phyloP scores from a whole-genome alignment of 2,888 invertebrate species.

The Micropterix aruncella region DNA sequence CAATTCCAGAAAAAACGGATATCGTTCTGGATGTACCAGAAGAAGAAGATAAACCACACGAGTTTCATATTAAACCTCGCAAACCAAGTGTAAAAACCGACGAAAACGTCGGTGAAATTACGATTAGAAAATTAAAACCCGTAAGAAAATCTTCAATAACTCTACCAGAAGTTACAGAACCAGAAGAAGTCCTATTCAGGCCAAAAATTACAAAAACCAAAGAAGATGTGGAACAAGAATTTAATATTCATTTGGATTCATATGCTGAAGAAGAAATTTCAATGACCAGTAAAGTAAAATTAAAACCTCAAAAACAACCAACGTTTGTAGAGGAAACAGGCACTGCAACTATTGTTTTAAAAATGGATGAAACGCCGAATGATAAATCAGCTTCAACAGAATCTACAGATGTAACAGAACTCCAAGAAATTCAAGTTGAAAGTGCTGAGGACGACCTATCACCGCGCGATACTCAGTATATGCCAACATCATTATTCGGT shows the following conservation, averaged over 20 bases:
- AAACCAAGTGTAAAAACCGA: slow-evolving; percentile 31
- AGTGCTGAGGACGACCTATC: too few relatives aligned
- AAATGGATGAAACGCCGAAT: slow-evolving; percentile 9
- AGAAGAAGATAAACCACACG: slow-evolving; percentile 12
- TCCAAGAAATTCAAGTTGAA: slow-evolving; percentile 24
- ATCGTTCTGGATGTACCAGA: slow-evolving; percentile 18
- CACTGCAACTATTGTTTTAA: slow-evolving; percentile 54
- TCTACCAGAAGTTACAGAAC: slow-evolving; percentile 57
- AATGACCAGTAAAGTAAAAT: slow-evolving; percentile 69
- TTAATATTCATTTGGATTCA: slow-evolving; percentile 71
- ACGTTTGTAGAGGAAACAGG: slow-evolving; percentile 66
- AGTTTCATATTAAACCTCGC: slow-evolving; percentile 28
- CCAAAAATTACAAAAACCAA: slow-evolving; percentile 63
- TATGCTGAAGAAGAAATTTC: slow-evolving; percentile 82
- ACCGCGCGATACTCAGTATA: too few relatives aligned
- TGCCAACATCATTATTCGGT: too few relatives aligned
- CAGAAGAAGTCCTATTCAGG: slow-evolving; percentile 67
- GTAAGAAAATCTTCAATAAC: slow-evolving; percentile 49
- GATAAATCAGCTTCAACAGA: slow-evolving; percentile 16
- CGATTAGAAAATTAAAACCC: slow-evolving; percentile 58
- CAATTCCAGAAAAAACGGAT: slow-evolving; percentile 14
- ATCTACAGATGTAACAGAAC: slow-evolving; percentile 15
- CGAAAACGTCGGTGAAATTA: slow-evolving; percentile 46
- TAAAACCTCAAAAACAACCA: slow-evolving; percentile 58
- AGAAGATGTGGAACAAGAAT: slow-evolving; percentile 82